Conservation (phyloP, 2,888 invertebrate genomes). For the Pseudococcus viburni region DNA sequence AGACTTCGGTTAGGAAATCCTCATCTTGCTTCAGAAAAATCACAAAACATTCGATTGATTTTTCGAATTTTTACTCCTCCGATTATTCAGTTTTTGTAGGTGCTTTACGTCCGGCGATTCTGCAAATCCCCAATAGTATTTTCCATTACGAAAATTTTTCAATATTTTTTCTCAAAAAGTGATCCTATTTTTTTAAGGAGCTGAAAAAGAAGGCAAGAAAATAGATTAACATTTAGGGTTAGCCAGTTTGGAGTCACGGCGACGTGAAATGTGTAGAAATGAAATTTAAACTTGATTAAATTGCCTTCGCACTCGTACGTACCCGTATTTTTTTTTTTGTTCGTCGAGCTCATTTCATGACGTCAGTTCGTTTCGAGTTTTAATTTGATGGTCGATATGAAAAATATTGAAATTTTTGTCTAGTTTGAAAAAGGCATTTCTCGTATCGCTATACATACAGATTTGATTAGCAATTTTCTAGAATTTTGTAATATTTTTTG, state of each 20-base stretch:
- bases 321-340: neutral
- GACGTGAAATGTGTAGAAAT: too few relatives aligned
- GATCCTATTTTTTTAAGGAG: neutral
- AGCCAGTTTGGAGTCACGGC: neutral
- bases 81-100: too few relatives aligned
- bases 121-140: too few relatives aligned
- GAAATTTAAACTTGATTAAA: neutral
- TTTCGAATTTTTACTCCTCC: too few relatives aligned
- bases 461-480: neutral
- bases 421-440: neutral
- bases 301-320: neutral
- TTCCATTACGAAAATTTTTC: too few relatives aligned
- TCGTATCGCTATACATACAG: neutral
- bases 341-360: neutral
- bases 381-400: neutral
- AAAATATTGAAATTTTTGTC: neutral
- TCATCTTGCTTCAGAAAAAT: too few relatives aligned
- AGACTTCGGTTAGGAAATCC: too few relatives aligned
- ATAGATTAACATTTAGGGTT: neutral
- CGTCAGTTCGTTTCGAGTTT: conserved; percentile 1
- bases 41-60: too few relatives aligned
- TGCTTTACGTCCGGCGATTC: too few relatives aligned
- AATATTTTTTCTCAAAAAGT: neutral
- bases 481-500: neutral
- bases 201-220: neutral